A percentile compares a stretch with the other conserved stretches of the same genome.
Evolutionary conservation across 2,888 invertebrate genomes (phyloP).

Genomic region (Melikaiella ostensackeni): DNA sequence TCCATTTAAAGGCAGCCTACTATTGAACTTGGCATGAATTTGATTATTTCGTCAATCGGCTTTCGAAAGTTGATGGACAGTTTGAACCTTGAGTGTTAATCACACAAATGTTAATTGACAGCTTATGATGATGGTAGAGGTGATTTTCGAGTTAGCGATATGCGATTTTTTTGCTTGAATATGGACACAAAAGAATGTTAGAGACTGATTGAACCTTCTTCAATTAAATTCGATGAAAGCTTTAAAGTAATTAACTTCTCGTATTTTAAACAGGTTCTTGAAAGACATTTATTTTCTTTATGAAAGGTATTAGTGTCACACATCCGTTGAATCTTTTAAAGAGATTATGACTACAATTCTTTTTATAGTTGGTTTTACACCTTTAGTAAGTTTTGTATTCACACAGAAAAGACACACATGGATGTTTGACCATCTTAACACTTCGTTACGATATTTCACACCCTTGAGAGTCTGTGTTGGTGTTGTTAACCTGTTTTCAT

Average conservation of each 20-base stretch:
- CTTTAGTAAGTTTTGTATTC: not conserved
- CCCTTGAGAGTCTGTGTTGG: not conserved
- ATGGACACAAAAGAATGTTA: not conserved
- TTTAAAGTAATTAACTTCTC: not conserved
- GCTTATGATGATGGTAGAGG: not conserved
- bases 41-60: not conserved
- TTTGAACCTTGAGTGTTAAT: not conserved
- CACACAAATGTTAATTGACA: not conserved
- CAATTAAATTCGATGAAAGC: not conserved
- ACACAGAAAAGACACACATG: not conserved
- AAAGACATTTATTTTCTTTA: not conserved
- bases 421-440: not conserved
- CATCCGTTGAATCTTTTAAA: not conserved
- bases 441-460: conserved; percentile 6
- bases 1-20: not conserved
- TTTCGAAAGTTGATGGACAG: not conserved
- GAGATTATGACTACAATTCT: not conserved
- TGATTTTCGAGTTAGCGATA: not conserved
- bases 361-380: not conserved
- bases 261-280: not conserved
- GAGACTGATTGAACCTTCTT: not conserved
- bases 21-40: not conserved
- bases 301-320: not conserved
- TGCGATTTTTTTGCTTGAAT: not conserved
- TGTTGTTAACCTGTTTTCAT: not conserved